Conservation (phyloP, 1,140 invertebrate genomes). For the Drosophila virilis region DNA sequence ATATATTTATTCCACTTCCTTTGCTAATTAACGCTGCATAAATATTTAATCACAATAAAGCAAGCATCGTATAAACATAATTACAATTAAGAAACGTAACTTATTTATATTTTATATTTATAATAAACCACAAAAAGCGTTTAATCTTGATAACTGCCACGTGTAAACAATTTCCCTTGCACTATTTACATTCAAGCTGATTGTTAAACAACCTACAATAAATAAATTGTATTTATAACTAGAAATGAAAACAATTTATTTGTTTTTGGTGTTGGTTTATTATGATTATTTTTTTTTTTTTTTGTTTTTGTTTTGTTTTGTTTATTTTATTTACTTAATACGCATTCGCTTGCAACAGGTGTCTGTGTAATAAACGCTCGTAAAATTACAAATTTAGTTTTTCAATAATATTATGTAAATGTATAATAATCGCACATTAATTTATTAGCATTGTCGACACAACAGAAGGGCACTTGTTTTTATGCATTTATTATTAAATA, state of each 20-base stretch:
- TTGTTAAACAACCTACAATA: slow-evolving; percentile 12
- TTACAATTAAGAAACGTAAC: not conserved
- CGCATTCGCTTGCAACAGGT: slow-evolving; percentile 76
- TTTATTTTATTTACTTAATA: slow-evolving; percentile 78
- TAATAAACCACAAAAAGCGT: too few relatives aligned
- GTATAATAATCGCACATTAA: slow-evolving; percentile 33
- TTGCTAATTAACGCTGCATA: too few relatives aligned
- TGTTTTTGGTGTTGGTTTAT: slow-evolving; percentile 44
- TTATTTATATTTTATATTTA: too few relatives aligned
- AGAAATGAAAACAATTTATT: not conserved
- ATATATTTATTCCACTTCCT: too few relatives aligned
- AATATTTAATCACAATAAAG: not conserved
- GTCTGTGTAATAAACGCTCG: slow-evolving; percentile 72
- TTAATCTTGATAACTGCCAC: not conserved
- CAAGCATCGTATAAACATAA: too few relatives aligned
- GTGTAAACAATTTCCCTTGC: not conserved
- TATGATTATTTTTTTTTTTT: slow-evolving; percentile 4
- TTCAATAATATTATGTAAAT: slow-evolving; percentile 42
- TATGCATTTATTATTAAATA: slow-evolving; percentile 20
- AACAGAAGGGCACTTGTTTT: slow-evolving; percentile 57
- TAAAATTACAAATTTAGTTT: slow-evolving; percentile 56
- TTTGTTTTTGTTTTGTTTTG: slow-evolving; percentile 27
- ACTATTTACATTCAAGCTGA: slow-evolving; percentile 2
- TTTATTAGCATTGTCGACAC: slow-evolving; percentile 39
- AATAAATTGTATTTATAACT: slow-evolving; percentile 13